Evolutionary conservation across 2,797 vertebrate species (phyloP).

Genomic region (Petrocephalus sullivani): DNA sequence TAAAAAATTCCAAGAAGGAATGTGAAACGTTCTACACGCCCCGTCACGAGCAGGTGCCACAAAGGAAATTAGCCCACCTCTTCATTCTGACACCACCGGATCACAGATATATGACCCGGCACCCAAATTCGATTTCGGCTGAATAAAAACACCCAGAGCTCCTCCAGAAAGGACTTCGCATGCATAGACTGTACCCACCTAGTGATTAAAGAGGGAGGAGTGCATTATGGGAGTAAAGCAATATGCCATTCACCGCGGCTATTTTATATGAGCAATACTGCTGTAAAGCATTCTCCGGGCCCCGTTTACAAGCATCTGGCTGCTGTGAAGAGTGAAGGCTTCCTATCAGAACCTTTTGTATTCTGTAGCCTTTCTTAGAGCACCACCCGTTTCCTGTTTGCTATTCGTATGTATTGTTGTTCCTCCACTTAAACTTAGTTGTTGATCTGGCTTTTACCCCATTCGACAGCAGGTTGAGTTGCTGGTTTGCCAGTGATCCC

Average conservation of each 20-base stretch:
- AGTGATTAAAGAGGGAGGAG: neutral
- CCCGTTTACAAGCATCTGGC: too few relatives aligned
- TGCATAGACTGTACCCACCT: neutral
- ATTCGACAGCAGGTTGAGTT: neutral
- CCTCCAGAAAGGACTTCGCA: neutral
- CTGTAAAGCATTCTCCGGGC: too few relatives aligned
- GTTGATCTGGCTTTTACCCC: neutral
- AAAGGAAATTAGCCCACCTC: neutral
- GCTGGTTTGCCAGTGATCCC: neutral
- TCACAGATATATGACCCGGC: neutral
- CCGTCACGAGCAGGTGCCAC: neutral
- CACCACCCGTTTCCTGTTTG: neutral
- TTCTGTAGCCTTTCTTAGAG: too few relatives aligned
- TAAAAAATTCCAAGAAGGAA: neutral
- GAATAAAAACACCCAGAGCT: neutral
- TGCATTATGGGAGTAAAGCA: neutral
- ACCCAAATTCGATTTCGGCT: neutral
- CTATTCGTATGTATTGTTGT: neutral
- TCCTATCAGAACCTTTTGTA: too few relatives aligned
- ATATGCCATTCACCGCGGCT: neutral
- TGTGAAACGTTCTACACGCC: neutral
- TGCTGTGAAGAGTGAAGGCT: too few relatives aligned
- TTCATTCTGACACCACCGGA: neutral
- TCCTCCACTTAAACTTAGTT: neutral
- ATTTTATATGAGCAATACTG: neutral